A percentile compares a stretch with the other conserved stretches of the same genome.
These are phyloP conservation scores for Sinocyclocheilus grahami DNA, from an alignment of 2,113 vertebrate genomes.

Conservation along the genomic window DNA sequence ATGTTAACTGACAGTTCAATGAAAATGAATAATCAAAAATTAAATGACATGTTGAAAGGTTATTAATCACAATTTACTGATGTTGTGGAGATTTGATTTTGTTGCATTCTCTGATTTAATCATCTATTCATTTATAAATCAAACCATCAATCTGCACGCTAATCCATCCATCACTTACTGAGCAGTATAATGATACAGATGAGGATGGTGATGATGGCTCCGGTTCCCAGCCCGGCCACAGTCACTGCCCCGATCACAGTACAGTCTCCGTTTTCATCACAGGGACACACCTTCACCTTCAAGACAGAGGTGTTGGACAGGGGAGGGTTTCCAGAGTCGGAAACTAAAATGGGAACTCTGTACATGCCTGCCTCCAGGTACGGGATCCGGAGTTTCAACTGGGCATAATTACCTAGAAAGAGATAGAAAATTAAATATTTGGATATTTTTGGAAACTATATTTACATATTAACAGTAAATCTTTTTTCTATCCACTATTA, in stretches of 20 bases:
- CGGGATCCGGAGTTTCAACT: conserved; percentile 86
- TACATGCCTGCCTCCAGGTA: conserved; percentile 90
- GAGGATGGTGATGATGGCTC: conserved; percentile 93
- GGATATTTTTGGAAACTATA: not conserved
- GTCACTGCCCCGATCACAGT: conserved; percentile 87
- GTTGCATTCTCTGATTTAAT: not conserved
- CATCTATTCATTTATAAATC: conserved; percentile 2
- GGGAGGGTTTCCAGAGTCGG: conserved; percentile 94
- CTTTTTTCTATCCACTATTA: not conserved
- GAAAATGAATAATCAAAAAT: not conserved
- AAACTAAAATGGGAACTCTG: conserved; percentile 88
- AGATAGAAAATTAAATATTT: not conserved
- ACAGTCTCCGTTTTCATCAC: conserved; percentile 93
- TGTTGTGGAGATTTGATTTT: not conserved
- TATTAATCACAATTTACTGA: conserved; percentile 23
- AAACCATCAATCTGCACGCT: not conserved
- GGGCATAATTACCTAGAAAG: conserved; percentile 86
- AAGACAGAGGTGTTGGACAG: conserved; percentile 90
- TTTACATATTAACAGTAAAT: not conserved
- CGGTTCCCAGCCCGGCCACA: conserved; percentile 90
- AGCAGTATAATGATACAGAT: conserved; percentile 93
- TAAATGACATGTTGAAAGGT: conserved; percentile 6
- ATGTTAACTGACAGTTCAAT: not conserved
- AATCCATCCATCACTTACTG: conserved; percentile 77
- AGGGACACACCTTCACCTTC: conserved; percentile 95